Conservation (phyloP, 2,113 vertebrate species). For the Cyanoramphus novaezelandiae region DNA sequence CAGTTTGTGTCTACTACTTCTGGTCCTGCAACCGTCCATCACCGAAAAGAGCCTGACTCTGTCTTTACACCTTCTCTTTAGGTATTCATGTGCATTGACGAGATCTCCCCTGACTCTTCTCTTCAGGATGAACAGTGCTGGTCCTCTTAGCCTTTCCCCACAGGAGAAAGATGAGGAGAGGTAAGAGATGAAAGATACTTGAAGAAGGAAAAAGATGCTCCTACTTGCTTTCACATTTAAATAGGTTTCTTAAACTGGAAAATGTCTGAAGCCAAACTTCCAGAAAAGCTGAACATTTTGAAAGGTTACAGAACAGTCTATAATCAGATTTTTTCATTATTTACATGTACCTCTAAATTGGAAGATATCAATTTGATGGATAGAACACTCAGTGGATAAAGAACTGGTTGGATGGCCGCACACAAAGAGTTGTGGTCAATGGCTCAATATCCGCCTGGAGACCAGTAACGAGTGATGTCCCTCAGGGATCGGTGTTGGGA, state of each 20-base stretch:
- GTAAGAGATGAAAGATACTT: background rate
- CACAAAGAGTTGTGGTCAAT: too few relatives aligned
- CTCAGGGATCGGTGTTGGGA: too few relatives aligned
- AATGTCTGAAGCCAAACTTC: background rate
- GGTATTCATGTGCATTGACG: background rate
- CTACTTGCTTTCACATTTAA: background rate
- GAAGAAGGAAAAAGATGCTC: background rate
- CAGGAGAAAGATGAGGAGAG: background rate
- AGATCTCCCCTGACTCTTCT: background rate
- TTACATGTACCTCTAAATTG: background rate
- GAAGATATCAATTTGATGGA: too few relatives aligned
- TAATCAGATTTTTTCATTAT: background rate
- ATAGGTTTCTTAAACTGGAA: background rate
- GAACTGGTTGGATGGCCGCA: too few relatives aligned
- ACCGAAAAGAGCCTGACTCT: background rate
- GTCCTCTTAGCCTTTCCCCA: background rate
- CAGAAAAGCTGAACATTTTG: background rate
- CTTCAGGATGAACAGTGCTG: background rate
- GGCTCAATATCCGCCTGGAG: too few relatives aligned
- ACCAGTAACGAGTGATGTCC: too few relatives aligned
- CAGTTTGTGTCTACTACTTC: background rate
- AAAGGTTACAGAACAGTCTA: background rate
- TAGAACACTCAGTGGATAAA: too few relatives aligned
- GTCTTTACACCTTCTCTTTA: background rate
- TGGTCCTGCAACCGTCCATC: background rate